These are phyloP conservation scores for Diadegma fenestrale DNA, from an alignment of 2,888 invertebrate genomes.

Conservation along the genomic window DNA sequence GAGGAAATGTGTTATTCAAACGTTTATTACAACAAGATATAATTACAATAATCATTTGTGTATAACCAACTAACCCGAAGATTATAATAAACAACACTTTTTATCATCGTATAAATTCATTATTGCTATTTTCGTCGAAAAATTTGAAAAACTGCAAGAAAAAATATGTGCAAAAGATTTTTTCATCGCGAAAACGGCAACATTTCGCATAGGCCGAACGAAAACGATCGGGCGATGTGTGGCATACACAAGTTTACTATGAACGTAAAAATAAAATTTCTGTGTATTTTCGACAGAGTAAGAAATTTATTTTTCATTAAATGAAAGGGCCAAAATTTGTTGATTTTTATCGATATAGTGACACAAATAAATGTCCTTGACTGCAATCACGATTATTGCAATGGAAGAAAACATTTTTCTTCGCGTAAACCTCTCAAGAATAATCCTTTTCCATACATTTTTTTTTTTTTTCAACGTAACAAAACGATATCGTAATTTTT, in stretches of 20 bases:
- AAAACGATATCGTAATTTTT: neutral
- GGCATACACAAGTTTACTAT: conserved; percentile 28
- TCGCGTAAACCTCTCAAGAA: neutral
- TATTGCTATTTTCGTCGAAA: conserved; percentile 60
- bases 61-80: conserved; percentile 56
- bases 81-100: conserved; percentile 61
- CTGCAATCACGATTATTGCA: neutral
- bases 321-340: neutral
- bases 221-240: conserved; percentile 54
- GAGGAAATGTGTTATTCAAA: conserved; percentile 66
- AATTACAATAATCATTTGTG: conserved; percentile 66
- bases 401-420: conserved; percentile 16
- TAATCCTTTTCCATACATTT: neutral
- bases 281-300: neutral
- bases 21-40: conserved; percentile 73
- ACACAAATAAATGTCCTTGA: neutral
- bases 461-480: conserved; percentile 8
- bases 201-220: conserved; percentile 59
- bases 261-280: conserved; percentile 5
- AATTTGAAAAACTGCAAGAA: conserved; percentile 22
- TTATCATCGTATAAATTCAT: conserved; percentile 63
- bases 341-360: neutral
- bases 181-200: conserved; percentile 42
- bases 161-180: conserved; percentile 1
- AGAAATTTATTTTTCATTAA: neutral